phyloP scores from a whole-genome alignment of 1,140 invertebrate species.

The Anoplophora glabripennis region DNA sequence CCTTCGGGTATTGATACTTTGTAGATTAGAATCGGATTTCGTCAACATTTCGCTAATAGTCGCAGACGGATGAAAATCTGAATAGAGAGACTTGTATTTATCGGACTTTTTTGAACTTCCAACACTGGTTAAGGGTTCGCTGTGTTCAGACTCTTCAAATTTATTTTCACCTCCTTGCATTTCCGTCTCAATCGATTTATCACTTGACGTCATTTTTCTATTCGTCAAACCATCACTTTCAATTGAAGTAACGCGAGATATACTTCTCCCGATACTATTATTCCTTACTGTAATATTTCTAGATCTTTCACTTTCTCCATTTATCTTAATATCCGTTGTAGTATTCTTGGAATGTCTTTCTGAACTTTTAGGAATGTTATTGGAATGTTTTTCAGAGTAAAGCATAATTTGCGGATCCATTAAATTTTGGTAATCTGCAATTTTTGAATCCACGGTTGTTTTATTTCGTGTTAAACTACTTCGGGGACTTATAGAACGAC shows the following conservation, averaged over 20 bases:
- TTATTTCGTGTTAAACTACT: too few relatives aligned
- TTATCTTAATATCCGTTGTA: too few relatives aligned
- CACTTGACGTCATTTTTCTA: neutral
- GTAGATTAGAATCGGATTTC: slow-evolving; percentile 2
- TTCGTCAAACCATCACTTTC: too few relatives aligned
- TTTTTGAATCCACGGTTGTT: too few relatives aligned
- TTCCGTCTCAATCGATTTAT: neutral
- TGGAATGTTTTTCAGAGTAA: slow-evolving; percentile 3
- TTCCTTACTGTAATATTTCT: too few relatives aligned
- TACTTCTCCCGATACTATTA: too few relatives aligned
- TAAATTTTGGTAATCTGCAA: too few relatives aligned
- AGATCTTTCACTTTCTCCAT: too few relatives aligned
- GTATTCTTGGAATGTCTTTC: too few relatives aligned
- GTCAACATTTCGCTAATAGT: neutral
- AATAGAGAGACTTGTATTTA: neutral
- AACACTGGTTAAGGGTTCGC: neutral
- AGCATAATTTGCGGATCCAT: too few relatives aligned
- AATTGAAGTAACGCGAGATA: too few relatives aligned
- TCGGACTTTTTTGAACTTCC: neutral
- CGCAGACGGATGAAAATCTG: neutral
- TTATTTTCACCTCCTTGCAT: neutral
- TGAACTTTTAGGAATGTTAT: neutral
- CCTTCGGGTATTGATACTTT: slow-evolving; percentile 2
- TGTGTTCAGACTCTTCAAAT: neutral
- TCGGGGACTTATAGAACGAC: neutral